phyloP scores from a whole-genome alignment of 2,888 invertebrate species.

The Mesorhabditis belari region DNA sequence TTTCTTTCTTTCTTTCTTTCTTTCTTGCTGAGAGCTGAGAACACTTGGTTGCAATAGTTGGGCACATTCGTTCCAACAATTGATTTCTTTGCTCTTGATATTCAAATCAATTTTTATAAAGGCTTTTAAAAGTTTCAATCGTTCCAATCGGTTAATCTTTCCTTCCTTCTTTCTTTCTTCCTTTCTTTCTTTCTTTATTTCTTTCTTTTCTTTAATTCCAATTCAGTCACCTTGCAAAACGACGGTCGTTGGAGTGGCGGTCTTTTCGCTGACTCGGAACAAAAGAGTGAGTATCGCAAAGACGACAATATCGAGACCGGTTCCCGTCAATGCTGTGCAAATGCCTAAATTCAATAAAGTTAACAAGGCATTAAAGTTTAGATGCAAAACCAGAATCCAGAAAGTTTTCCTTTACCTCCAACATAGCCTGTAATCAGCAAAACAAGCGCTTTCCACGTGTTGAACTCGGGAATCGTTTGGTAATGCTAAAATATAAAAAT shows the following conservation, averaged over 20 bases:
- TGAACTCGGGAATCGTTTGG: constrained; percentile 31
- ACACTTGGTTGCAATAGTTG: too few species aligned
- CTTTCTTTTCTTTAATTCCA: background rate
- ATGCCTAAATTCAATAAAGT: constrained; percentile 27
- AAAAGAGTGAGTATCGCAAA: constrained; percentile 44
- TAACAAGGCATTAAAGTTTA: too few species aligned
- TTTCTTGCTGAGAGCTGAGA: too few species aligned
- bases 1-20: too few species aligned
- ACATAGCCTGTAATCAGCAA: constrained; percentile 45
- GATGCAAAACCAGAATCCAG: too few species aligned
- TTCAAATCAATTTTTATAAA: too few species aligned
- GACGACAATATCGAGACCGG: constrained; percentile 50
- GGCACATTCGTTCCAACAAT: too few species aligned
- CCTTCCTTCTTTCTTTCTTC: too few species aligned
- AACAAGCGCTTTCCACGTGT: constrained; percentile 37
- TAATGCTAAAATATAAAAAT: constrained; percentile 14
- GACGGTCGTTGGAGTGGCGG: constrained; percentile 52
- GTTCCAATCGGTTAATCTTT: too few species aligned
- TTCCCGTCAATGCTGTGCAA: constrained; percentile 50
- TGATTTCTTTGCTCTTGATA: too few species aligned
- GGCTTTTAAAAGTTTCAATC: too few species aligned
- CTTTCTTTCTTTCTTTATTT: too few species aligned
- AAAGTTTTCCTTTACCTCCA: constrained; percentile 28
- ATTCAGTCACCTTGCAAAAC: constrained; percentile 43
- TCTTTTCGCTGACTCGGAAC: constrained; percentile 46